Evolutionary conservation across 2,113 vertebrate genomes (phyloP), one percentile per base, ranked within the genome.

Genomic region (Phocoena sinus): DNA sequence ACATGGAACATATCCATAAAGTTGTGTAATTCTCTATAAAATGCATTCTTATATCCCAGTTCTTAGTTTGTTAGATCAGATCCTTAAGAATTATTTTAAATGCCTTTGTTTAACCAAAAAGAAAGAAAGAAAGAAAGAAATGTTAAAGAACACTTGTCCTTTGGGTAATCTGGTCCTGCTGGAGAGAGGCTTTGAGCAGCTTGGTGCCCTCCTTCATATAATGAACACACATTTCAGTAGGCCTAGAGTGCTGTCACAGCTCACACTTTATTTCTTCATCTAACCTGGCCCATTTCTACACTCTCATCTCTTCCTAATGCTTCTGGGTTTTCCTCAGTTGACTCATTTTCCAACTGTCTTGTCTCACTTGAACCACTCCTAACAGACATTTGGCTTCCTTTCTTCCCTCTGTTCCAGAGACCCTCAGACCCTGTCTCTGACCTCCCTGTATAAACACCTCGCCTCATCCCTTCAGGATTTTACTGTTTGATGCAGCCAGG

Each of bases 11-110:
- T 11, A 62, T 33, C 50, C 76, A 88, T 88, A 89, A 85, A 86
- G 31, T 68, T 88, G 81, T 26, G 1, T 17, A 70, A 77, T 26
- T 92, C 23, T 96, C 76, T 47, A 15, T 41, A n/a, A 88, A 82
- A 79, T 77, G 23, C 95, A 80, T 36, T 90, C 26, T 23, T 82
- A 8, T 38, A 63, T 84, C 9, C 8, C 62, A 76, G 21, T 63
- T 83, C 76, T 91, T 67, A 68, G 7, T 85, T n/a, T 83, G 3
- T 47, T 41, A 88, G 18, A 91, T 91, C 0, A 23, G 60, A 65
- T 76, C 41, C 36, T 60, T 74, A 86, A 67, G 36, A 85, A 58
- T 63, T 92, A 58, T 87, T 86, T 88, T 56, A 93, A 94, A 89
- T 86, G 44, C 6, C 58, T 84, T 82, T 88, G 67, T 56, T 84